phyloP scores from a whole-genome alignment of 2,888 invertebrate species.

The Melipona beecheii region DNA sequence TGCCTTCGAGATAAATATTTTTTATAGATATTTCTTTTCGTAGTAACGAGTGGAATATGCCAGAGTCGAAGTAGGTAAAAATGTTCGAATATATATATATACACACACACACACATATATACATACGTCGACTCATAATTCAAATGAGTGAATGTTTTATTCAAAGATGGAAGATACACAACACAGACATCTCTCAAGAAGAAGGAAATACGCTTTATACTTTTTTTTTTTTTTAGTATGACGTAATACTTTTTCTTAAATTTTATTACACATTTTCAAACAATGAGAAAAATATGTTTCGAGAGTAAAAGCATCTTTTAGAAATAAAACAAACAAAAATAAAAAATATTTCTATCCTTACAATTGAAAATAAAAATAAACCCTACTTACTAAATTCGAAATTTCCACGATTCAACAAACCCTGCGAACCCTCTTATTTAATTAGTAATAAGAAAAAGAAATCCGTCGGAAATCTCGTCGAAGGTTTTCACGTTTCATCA shows the following conservation, averaged over 20 bases:
- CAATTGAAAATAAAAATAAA: neutral
- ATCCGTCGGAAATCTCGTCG: neutral
- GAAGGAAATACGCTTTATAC: neutral
- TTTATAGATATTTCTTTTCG: neutral
- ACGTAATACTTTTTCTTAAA: neutral
- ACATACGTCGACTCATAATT: neutral
- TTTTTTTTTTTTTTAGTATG: neutral
- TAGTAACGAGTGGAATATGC: neutral
- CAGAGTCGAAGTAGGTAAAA: neutral
- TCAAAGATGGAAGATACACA: neutral
- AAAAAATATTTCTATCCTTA: neutral
- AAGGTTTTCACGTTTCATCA: neutral
- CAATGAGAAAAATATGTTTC: neutral
- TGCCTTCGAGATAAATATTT: no score
- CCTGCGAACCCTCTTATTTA: neutral
- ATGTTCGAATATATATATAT: neutral
- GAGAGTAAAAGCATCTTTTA: neutral
- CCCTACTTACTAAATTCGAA: neutral
- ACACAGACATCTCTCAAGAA: neutral
- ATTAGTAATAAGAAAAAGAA: neutral
- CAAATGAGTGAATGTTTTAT: neutral
- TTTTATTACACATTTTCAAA: neutral
- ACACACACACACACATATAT: neutral
- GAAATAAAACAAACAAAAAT: no score
- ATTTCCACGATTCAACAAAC: neutral